Conservation (phyloP, 1,140 invertebrate species). For the Globodera ellingtonae region DNA sequence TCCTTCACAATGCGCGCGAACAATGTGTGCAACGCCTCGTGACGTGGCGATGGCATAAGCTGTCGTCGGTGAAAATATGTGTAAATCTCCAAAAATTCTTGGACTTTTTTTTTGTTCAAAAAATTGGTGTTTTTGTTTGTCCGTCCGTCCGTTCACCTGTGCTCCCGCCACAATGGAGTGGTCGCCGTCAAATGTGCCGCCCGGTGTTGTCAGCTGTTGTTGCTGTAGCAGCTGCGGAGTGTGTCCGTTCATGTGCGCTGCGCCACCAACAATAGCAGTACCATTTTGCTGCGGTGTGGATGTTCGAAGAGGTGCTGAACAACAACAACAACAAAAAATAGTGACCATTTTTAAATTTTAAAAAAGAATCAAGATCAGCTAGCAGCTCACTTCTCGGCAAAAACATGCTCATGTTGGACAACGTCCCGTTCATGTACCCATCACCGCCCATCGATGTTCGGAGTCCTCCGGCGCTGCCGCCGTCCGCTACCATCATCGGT, state of each 20-base stretch:
- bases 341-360: no score
- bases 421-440: constrained; percentile 14
- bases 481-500: not conserved
- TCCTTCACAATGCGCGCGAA: constrained; percentile 54
- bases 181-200: constrained; percentile 23
- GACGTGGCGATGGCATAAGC: constrained; percentile 78
- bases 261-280: not conserved
- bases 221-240: not conserved
- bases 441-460: constrained; percentile 5
- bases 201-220: constrained; percentile 21
- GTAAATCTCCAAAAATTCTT: not conserved
- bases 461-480: not conserved
- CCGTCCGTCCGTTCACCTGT: constrained; percentile 64
- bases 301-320: constrained; percentile 34
- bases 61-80: not conserved
- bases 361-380: no score
- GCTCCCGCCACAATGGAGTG: constrained; percentile 54
- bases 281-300: constrained; percentile 36
- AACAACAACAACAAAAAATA: not conserved
- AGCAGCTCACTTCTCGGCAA: constrained; percentile 15
- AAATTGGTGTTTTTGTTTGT: no score
- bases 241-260: constrained; percentile 22
- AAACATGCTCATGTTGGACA: constrained; percentile 15
- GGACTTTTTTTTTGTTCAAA: not conserved
- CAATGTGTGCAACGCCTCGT: constrained; percentile 81